Base-by-base conservation (phyloP, 2,888 invertebrate species). In the Ormyrus pomaceus region DNA sequence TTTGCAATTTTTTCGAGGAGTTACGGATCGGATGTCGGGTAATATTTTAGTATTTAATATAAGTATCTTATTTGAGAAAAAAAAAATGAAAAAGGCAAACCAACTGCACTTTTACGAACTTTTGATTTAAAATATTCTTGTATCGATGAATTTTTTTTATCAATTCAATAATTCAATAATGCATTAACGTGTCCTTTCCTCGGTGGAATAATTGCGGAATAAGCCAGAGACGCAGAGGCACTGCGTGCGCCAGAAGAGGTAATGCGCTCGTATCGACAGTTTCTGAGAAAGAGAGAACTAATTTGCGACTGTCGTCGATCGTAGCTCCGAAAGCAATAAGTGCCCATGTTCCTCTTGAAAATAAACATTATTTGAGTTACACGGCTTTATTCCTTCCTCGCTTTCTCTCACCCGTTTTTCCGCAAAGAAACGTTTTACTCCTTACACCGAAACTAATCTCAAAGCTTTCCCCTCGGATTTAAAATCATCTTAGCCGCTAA, bases 311-410 rank as follows among this genome's bases (percentile, higher is more conserved):
- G 64, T 65, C 70, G 80, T 74, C 13, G 13, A 13, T 61, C 70
- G 69, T 77, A 19, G 74, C 34, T 9, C 46, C 3, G 34, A 34
- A 34, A 34, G 34, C 34, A 34, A 34, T 34, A 34, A 34, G 34
- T 34, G 34, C 34, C 3, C 34, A 4, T 34, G 34, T 34, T 34
- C 34, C 34, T 34, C 34, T 2, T 4, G 68, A 72, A 77, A 77
- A 80, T 80, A 77, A 80, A 77, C 65, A 72, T 80, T 80, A 80
- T 80, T 80, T 77, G 72, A 76, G 80, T 62, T 73, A 72, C 77
- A 80, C 72, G 73, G 68, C 76, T 80, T 80, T 73, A 80, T 80
- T 80, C 73, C 79, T 76, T 45, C 34, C 34, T 34, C 34, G 34
- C 34, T 34, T 34, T 34, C 34, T 34, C 34, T 2, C 34, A 3